Evolutionary conservation across 2,888 invertebrate genomes (phyloP).

Genomic region (Melanophora roralis): DNA sequence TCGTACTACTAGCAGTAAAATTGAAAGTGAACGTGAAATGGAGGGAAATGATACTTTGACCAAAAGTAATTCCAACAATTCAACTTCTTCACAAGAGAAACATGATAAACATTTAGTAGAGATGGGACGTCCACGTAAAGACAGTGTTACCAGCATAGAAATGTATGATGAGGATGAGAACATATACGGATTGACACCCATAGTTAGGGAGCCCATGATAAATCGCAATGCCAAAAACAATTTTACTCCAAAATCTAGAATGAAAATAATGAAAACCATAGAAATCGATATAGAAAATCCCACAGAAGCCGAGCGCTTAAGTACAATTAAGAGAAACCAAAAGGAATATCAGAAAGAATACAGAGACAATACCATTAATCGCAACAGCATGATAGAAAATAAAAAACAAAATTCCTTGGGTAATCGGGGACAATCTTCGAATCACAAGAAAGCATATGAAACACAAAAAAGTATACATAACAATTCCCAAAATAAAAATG

Average conservation of each 20-base stretch:
- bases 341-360: slow-evolving; percentile 67
- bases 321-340: slow-evolving; percentile 70
- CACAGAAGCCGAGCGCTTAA: slow-evolving; percentile 70
- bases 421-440: slow-evolving; percentile 9
- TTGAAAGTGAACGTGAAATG: slow-evolving; percentile 56
- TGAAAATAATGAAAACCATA: slow-evolving; percentile 76
- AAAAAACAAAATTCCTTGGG: slow-evolving; percentile 42
- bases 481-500: slow-evolving; percentile 25
- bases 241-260: slow-evolving; percentile 74
- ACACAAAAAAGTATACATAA: slow-evolving; percentile 24
- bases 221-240: slow-evolving; percentile 65
- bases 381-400: slow-evolving; percentile 22
- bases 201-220: slow-evolving; percentile 58
- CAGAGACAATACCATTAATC: slow-evolving; percentile 51
- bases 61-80: slow-evolving; percentile 70
- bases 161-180: slow-evolving; percentile 74
- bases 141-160: slow-evolving; percentile 74
- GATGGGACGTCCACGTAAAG: slow-evolving; percentile 66
- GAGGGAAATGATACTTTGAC: slow-evolving; percentile 68
- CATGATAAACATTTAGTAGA: slow-evolving; percentile 65
- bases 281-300: slow-evolving; percentile 75
- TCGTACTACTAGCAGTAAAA: slow-evolving; percentile 59
- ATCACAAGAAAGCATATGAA: slow-evolving; percentile 51
- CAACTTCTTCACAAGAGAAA: slow-evolving; percentile 67
- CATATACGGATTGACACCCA: slow-evolving; percentile 72